Evolutionary conservation across 2,888 invertebrate genomes (phyloP).

Genomic region (Dasysyrphus albostriatus): DNA sequence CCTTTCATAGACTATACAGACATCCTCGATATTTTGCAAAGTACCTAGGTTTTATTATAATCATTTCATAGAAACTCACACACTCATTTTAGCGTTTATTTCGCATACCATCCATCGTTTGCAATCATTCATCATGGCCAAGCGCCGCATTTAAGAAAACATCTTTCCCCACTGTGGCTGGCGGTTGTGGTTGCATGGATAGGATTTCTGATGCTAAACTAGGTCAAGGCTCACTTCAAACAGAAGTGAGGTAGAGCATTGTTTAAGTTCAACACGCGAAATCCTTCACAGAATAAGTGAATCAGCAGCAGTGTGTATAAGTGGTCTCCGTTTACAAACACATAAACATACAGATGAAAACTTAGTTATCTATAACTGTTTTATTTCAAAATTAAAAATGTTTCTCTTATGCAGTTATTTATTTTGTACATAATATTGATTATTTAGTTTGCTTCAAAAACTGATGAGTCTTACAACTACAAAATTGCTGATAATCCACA

Average conservation of each 20-base stretch:
- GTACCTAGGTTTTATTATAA: constrained; percentile 15
- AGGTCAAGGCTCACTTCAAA: constrained; percentile 72
- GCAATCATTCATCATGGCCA: constrained; percentile 64
- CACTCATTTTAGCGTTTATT: constrained; percentile 1
- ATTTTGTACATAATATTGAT: too few species aligned
- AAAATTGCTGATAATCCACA: too few species aligned
- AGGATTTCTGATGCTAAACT: constrained; percentile 55
- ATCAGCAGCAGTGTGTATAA: constrained; percentile 10
- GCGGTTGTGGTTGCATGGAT: constrained; percentile 34
- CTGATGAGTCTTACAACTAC: too few species aligned
- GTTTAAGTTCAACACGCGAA: constrained; percentile 54
- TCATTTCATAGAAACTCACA: not conserved
- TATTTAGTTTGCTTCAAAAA: too few species aligned
- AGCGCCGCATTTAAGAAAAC: constrained; percentile 57
- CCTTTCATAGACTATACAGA: not conserved
- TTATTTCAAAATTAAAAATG: too few species aligned
- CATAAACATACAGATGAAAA: not conserved
- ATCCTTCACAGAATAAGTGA: constrained; percentile 40
- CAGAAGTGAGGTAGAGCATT: constrained; percentile 45
- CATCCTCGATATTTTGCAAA: not conserved
- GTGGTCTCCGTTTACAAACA: not conserved
- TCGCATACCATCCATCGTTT: not conserved
- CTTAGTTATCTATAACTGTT: too few species aligned
- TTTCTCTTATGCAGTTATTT: too few species aligned
- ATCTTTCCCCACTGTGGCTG: constrained; percentile 44